Evolutionary conservation across 1,140 invertebrate genomes (phyloP), one percentile per base, ranked within the genome.

Genomic region (Drosophila funebris): DNA sequence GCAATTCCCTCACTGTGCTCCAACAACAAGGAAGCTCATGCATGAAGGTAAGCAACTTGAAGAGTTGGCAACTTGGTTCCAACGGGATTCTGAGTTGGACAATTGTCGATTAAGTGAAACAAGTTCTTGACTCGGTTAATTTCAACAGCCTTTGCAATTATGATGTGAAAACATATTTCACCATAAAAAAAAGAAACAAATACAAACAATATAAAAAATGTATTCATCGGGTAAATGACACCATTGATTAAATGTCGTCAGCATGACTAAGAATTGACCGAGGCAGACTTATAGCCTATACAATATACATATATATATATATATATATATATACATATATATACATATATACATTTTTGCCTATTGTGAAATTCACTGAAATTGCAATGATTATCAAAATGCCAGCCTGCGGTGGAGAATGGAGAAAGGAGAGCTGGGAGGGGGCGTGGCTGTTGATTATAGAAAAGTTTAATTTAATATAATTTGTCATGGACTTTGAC

Each of bases 81-180:
- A 68, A 70, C 39, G 58, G 60, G n/a, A 71, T 57, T 31, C 27
- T 54, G 29, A 66, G 44, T 52, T 69, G 63, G 48, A 11, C 57
- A 69, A 43, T 63, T 72, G 50, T 50, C 58, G 58, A 5, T 50
- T 50, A 39, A 50, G 44, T 37, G 41, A 48, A 76, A 77, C 74
- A 60, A 64, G 74, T 77, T 77, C 63, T 69, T n/a, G 13, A 43
- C 20, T 20, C 46, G 7, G 39, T 16, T 69, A 13, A 68, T 73
- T 74, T 60, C 71, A 48, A 41, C 58, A 58, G 8, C 44, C 53
- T 61, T 37, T 44, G 54, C 29, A 70, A 77, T 54, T 46, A 69
- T 69, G 27, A 69, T 67, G 62, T 72, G 52, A 66, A 72, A 62
- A 67, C 39, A 64, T 66, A 78, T 78, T 78, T 78, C 73, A 76